Evolutionary conservation across 2,888 invertebrate species (phyloP).

Genomic region (Torymus aiolomorphi): DNA sequence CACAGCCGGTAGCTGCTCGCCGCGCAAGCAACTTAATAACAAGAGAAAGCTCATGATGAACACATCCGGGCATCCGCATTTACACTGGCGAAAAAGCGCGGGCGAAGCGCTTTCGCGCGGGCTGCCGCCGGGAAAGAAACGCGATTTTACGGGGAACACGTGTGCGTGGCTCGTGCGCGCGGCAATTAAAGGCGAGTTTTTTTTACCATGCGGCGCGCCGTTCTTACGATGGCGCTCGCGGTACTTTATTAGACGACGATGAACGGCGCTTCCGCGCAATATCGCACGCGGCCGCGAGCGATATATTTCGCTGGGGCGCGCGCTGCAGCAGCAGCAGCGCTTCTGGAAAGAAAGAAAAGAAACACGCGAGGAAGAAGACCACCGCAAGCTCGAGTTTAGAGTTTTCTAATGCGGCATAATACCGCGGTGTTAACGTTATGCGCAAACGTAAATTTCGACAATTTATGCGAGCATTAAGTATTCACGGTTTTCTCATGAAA

Average conservation of each 20-base stretch:
- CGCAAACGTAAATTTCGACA: conserved; percentile 14
- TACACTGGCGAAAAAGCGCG: background rate
- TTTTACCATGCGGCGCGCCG: background rate
- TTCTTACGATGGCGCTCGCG: conserved; percentile 26
- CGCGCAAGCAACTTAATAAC: conserved; percentile 28
- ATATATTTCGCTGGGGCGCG: conserved; percentile 22
- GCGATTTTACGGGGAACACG: conserved; percentile 41
- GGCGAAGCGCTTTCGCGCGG: background rate
- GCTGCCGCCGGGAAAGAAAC: background rate
- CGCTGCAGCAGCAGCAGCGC: background rate
- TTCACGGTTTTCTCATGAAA: too few relatives aligned
- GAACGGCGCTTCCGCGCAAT: conserved; percentile 47
- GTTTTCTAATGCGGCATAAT: conserved; percentile 17
- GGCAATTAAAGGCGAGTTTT: conserved; percentile 39
- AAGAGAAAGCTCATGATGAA: conserved; percentile 43
- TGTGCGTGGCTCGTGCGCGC: conserved; percentile 7
- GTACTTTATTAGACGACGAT: conserved; percentile 45
- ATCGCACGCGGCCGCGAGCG: conserved; percentile 23
- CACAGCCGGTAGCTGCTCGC: background rate
- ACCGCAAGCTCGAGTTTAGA: conserved; percentile 14
- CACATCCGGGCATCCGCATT: conserved; percentile 21
- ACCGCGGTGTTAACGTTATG: conserved; percentile 6
- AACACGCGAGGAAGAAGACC: background rate
- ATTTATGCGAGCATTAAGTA: too few relatives aligned
- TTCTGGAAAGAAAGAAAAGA: background rate